Percentiles rank a stretch among this genome's conserved stretches.
These are phyloP conservation scores for Iphiclides podalirius DNA, from an alignment of 2,888 invertebrate species.

Conservation along the genomic window DNA sequence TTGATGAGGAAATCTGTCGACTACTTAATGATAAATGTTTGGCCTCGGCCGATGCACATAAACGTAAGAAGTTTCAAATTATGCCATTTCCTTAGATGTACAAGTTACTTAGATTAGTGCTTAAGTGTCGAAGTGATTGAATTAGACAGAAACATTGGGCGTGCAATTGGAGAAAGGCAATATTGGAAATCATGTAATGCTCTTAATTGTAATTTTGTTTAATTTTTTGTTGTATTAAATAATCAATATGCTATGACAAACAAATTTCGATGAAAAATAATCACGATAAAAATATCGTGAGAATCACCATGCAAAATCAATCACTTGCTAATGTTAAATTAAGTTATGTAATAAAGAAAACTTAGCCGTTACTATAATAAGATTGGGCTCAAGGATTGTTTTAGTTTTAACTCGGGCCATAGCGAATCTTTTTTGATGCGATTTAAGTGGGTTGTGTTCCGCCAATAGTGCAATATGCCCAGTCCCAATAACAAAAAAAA, in stretches of 20 bases:
- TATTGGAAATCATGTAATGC: slow-evolving; percentile 21
- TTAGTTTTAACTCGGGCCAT: slow-evolving; percentile 5
- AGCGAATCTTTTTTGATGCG: not conserved
- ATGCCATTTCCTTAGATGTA: slow-evolving; percentile 45
- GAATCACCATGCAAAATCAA: too few relatives aligned
- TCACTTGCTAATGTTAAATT: slow-evolving; percentile 5
- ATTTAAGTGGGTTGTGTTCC: slow-evolving; percentile 10
- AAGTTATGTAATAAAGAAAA: slow-evolving; percentile 1
- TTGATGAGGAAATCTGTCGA: slow-evolving; percentile 4
- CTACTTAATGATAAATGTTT: slow-evolving; percentile 25
- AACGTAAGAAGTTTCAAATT: slow-evolving; percentile 34
- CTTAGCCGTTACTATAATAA: slow-evolving; percentile 4
- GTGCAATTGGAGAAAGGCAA: slow-evolving; percentile 25
- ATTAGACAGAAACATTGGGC: slow-evolving; percentile 18
- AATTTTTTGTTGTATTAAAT: not conserved
- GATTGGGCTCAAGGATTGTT: slow-evolving; percentile 12
- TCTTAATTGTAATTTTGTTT: slow-evolving; percentile 11
- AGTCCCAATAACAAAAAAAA: too few relatives aligned
- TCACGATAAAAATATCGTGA: not conserved
- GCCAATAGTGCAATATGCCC: slow-evolving; percentile 40
- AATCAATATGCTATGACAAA: slow-evolving; percentile 2
- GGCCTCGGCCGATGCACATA: slow-evolving; percentile 16
- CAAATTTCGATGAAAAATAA: slow-evolving; percentile 5
- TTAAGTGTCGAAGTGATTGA: slow-evolving; percentile 26
- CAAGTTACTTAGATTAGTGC: slow-evolving; percentile 28